A percentile compares a stretch with the other conserved stretches of the same genome.
Conservation (phyloP, 2,113 vertebrate species). For the Dascyllus trimaculatus region DNA sequence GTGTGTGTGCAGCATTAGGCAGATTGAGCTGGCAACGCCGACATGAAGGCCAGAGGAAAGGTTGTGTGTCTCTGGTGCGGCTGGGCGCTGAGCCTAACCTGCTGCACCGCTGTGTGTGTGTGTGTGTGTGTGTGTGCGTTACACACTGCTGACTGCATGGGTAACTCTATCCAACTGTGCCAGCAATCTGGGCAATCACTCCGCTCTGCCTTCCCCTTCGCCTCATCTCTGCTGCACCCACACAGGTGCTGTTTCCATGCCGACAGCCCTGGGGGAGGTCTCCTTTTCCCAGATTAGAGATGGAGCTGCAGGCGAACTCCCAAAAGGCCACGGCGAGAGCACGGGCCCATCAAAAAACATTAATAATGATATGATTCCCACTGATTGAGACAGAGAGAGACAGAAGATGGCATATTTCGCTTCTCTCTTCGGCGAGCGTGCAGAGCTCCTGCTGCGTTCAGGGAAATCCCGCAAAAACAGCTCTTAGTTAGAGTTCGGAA, state of each 20-base stretch:
- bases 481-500: no score
- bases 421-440: no score
- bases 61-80: constrained; percentile 17
- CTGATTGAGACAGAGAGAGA: neutral
- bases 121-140: neutral
- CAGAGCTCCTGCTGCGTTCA: neutral
- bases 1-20: constrained; percentile 26
- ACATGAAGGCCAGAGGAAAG: constrained; percentile 18
- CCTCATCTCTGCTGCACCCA: constrained; percentile 7
- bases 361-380: neutral
- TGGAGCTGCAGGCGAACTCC: constrained; percentile 19
- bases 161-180: constrained; percentile 51
- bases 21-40: constrained; percentile 42
- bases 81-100: constrained; percentile 42
- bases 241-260: constrained; percentile 55
- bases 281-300: constrained; percentile 20
- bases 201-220: neutral
- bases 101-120: constrained; percentile 1
- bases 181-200: constrained; percentile 45
- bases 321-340: neutral
- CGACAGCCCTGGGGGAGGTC: constrained; percentile 37
- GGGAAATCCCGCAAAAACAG: neutral
- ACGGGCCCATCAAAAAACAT: neutral
- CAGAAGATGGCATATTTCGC: neutral
- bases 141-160: constrained; percentile 23